phyloP scores from a whole-genome alignment of 1,140 invertebrate genomes.

The Zaprionus nigranus region DNA sequence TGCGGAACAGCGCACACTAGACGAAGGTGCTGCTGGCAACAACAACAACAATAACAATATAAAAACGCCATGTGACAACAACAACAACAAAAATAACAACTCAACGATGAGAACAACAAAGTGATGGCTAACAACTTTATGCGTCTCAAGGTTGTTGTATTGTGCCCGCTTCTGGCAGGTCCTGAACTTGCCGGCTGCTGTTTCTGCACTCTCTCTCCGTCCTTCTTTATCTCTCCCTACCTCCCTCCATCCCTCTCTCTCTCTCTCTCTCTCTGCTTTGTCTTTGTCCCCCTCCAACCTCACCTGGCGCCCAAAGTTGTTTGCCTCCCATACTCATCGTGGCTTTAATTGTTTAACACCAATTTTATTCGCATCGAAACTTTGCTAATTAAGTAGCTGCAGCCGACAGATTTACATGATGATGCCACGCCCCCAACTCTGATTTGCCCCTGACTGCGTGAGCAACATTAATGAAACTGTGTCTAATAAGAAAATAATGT shows the following conservation, averaged over 20 bases:
- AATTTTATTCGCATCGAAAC: conserved; percentile 53
- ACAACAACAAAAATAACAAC: conserved; percentile 16
- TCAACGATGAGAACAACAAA: conserved; percentile 38
- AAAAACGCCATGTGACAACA: conserved; percentile 15
- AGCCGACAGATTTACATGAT: conserved; percentile 33
- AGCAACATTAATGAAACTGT: conserved; percentile 26
- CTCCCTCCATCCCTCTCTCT: too few relatives aligned
- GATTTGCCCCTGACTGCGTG: conserved; percentile 1
- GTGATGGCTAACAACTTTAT: conserved; percentile 40
- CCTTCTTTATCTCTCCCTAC: too few relatives aligned
- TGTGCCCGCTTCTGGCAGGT: not conserved
- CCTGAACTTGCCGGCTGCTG: not conserved
- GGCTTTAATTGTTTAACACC: conserved; percentile 59
- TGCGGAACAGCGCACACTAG: conserved; percentile 60
- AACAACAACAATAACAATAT: conserved; percentile 49
- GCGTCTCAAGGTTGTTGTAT: conserved; percentile 34
- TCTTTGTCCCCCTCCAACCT: not conserved
- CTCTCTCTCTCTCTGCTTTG: not conserved
- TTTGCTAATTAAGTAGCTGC: conserved; percentile 68
- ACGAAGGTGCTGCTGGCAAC: conserved; percentile 59
- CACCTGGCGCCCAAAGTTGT: not conserved
- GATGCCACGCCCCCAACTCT: not conserved
- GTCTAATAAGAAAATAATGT: conserved; percentile 21
- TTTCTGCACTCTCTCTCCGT: too few relatives aligned
- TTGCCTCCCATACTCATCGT: conserved; percentile 11